Evolutionary conservation across 2,888 invertebrate genomes (phyloP), one percentile per base, ranked within the genome.

Genomic region (Archaeoteleia sp.): DNA sequence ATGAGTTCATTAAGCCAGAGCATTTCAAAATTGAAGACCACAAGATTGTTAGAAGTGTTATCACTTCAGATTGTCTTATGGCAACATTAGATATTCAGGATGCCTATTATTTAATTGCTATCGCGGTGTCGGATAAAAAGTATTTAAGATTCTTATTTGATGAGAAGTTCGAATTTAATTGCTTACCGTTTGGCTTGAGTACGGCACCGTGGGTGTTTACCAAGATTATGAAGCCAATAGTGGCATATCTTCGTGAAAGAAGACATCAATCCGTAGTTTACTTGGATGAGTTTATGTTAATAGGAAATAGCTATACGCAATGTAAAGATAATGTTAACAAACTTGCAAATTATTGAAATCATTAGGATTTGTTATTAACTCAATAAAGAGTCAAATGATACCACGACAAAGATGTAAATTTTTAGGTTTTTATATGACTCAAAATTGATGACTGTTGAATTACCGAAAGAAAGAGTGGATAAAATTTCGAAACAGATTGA

Each of bases 101-200:
- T 34, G 57, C 70, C 0, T 69, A 61, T 40, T 61, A 34, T 12
- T 12, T 58, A 15, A 12, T 74, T 1, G 62, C 70, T 1, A 37
- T 70, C n/a, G 8, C 54, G 5, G 14, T 53, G 17, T 14, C 27
- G 2, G 2, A 46, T 32, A 39, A 14, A 39, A 46, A 48, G 7
- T 58, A 3, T 27, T 17, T 58, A 12, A 30, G n/a, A 5, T 10
- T 12, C 6, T 20, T 10, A 17, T 37, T 13, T 46, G 37, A 13
- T 13, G 7, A 13, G 6, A 1, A n/a, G 6, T 9, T 34, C 4
- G 2, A 34, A 13, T 10, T 34, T 34, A 9, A 10, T 34, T 6
- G 10, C 7, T 13, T 34, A 13, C 34, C 12, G 1, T 34, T 34
- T 34, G 34, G 34, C 2, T 7, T 34, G 2, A n/a, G 10, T 10